These are phyloP conservation scores for Leucoraja erinaceus DNA, from an alignment of 2,113 vertebrate species.

Conservation along the genomic window DNA sequence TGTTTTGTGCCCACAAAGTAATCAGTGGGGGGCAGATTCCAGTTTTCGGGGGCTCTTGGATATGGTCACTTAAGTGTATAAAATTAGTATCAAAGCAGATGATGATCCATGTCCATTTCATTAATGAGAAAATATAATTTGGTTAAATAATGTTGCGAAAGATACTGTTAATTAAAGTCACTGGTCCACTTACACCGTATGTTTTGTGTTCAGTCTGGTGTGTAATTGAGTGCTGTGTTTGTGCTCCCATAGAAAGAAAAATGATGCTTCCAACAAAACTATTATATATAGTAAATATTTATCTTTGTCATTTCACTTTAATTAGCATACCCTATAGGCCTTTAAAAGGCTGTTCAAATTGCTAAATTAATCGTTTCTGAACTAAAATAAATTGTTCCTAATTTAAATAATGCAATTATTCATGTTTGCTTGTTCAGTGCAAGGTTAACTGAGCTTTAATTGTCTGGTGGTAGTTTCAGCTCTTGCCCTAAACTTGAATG, in stretches of 20 bases:
- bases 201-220: constrained; percentile 26
- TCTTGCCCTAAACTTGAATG: no score
- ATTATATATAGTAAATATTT: neutral
- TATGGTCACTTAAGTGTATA: no score
- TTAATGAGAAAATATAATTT: constrained; percentile 28
- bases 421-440: neutral
- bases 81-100: neutral
- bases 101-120: neutral
- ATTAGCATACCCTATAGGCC: neutral
- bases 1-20: no score
- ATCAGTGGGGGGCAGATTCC: no score
- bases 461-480: no score
- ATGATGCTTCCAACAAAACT: neutral
- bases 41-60: neutral
- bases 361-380: neutral
- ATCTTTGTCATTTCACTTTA: neutral
- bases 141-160: neutral
- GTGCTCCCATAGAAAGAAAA: neutral
- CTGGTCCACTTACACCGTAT: constrained; percentile 20
- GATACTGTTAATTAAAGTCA: constrained; percentile 35
- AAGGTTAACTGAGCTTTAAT: neutral
- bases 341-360: neutral
- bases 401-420: neutral
- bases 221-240: constrained; percentile 32
- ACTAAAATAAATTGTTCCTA: neutral